These are phyloP conservation scores for Xylota segnis DNA, from an alignment of 2,888 invertebrate species.

Conservation along the genomic window DNA sequence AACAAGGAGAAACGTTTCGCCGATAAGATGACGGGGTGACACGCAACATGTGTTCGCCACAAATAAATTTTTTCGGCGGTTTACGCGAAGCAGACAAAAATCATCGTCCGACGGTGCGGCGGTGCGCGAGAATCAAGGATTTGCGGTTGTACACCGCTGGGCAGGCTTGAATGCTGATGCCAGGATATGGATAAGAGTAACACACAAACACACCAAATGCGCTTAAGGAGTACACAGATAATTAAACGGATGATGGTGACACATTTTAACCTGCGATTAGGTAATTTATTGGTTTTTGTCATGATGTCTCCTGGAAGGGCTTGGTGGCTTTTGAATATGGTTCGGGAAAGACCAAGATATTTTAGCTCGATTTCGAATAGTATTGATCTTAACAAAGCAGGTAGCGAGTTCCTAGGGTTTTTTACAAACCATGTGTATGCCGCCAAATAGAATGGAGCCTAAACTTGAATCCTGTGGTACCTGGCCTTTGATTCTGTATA, in stretches of 20 bases:
- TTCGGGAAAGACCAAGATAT: too few species aligned
- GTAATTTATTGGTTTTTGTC: constrained; percentile 73
- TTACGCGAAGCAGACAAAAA: constrained; percentile 57
- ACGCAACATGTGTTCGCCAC: constrained; percentile 77
- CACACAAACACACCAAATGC: constrained; percentile 31
- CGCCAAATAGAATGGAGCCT: too few species aligned
- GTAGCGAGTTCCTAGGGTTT: too few species aligned
- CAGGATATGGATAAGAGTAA: constrained; percentile 70
- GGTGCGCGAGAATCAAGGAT: constrained; percentile 42
- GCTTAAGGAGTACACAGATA: constrained; percentile 42
- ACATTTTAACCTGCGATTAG: constrained; percentile 64
- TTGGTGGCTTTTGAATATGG: too few species aligned
- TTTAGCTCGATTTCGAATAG: too few species aligned
- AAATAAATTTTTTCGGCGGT: constrained; percentile 61
- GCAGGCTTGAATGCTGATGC: constrained; percentile 72
- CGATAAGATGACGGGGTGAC: constrained; percentile 76
- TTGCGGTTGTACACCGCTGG: constrained; percentile 44
- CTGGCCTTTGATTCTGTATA: too few species aligned
- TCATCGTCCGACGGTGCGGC: constrained; percentile 17
- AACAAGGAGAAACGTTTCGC: constrained; percentile 47
- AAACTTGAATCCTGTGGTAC: too few species aligned
- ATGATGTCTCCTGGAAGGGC: constrained; percentile 31
- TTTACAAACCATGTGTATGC: too few species aligned
- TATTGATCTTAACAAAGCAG: too few species aligned
- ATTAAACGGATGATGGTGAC: constrained; percentile 64